Conservation (phyloP, 2,113 vertebrate genomes). For the Camelus dromedarius region DNA sequence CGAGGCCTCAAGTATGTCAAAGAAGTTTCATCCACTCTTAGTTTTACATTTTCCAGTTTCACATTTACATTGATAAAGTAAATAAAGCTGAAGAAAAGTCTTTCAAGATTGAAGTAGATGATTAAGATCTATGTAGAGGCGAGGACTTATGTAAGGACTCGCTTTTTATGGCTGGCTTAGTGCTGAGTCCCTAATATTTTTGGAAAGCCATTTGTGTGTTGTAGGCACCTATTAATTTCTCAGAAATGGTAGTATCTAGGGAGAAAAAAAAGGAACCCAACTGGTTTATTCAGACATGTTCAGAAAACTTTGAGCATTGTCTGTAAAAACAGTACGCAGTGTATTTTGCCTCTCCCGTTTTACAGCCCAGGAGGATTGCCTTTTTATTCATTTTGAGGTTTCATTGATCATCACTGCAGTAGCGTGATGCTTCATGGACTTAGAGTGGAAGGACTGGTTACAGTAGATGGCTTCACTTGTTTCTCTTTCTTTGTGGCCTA, state of each 20-base stretch:
- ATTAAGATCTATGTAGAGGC: constrained; percentile 33
- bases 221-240: background rate
- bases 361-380: background rate
- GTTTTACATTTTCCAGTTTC: constrained; percentile 60
- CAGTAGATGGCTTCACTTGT: background rate
- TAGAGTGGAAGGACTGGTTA: background rate
- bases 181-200: constrained; percentile 42
- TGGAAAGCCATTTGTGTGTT: constrained; percentile 21
- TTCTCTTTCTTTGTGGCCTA: background rate
- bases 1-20: constrained; percentile 80
- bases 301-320: background rate
- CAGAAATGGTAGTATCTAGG: background rate
- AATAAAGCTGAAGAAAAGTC: background rate
- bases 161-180: constrained; percentile 5
- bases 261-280: background rate
- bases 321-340: background rate
- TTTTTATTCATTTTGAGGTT: constrained; percentile 26
- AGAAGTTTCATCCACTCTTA: constrained; percentile 72
- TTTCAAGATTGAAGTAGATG: constrained; percentile 28
- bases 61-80: constrained; percentile 54
- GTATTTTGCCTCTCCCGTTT: background rate
- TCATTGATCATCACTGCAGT: background rate
- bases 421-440: background rate
- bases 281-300: background rate
- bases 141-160: background rate